Percentiles rank a stretch among this genome's conserved stretches.
These are phyloP conservation scores for Brotula barbata DNA, from an alignment of 2,797 vertebrate species.

Conservation along the genomic window DNA sequence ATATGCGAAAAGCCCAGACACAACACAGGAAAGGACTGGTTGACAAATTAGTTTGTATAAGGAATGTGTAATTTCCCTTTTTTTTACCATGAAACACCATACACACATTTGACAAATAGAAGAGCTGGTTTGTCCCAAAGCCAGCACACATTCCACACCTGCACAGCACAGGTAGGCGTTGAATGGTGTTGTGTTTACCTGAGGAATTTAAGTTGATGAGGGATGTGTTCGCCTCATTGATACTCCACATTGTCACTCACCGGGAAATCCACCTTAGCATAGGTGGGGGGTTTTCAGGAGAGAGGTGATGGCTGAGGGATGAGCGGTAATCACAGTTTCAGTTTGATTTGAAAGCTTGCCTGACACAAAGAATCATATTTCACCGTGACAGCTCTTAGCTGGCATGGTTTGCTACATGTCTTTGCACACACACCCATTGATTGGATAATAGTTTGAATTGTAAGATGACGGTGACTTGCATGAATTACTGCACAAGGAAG, in stretches of 20 bases:
- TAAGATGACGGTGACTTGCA: slow-evolving; percentile 5
- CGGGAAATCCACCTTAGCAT: slow-evolving; percentile 13
- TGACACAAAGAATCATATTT: slow-evolving; percentile 35
- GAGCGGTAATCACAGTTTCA: slow-evolving; percentile 14
- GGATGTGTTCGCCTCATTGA: slow-evolving; percentile 11
- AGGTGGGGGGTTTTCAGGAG: not conserved
- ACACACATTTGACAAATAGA: not conserved
- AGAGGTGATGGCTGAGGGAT: not conserved
- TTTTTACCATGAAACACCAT: slow-evolving; percentile 1
- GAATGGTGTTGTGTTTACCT: slow-evolving; percentile 3
- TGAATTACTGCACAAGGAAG: slow-evolving; percentile 8
- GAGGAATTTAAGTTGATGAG: slow-evolving; percentile 9
- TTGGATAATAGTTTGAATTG: slow-evolving; percentile 28
- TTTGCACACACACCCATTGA: slow-evolving; percentile 3
- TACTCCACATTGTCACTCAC: slow-evolving; percentile 19
- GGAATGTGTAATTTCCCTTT: slow-evolving; percentile 2
- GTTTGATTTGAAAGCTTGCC: slow-evolving; percentile 33
- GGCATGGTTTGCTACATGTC: slow-evolving; percentile 18
- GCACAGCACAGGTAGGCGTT: not conserved
- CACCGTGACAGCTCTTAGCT: slow-evolving; percentile 23
- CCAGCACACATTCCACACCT: slow-evolving; percentile 15
- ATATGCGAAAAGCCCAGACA: slow-evolving; percentile 28
- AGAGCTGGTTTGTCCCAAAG: slow-evolving; percentile 10
- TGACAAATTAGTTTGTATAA: slow-evolving; percentile 30
- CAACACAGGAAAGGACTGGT: slow-evolving; percentile 4